Base-by-base conservation (phyloP, 2,797 vertebrate species). In the Ispidina lecontei region DNA sequence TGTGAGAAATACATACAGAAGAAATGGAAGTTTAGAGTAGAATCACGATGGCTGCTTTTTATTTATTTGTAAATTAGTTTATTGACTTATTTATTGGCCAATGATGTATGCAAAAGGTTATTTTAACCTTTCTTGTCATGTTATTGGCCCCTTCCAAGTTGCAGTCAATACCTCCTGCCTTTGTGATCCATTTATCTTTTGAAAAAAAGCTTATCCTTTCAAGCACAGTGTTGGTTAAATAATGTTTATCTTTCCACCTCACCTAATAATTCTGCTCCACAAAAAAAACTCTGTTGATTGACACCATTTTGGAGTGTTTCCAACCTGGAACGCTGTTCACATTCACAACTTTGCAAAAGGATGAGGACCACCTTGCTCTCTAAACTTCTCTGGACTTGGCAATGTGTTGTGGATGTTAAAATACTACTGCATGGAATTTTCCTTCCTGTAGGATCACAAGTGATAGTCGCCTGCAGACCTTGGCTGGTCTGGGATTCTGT, bases 101-200 rank as follows among this genome's bases (percentile, higher is more conserved):
- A 39, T 74, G 59, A 86, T 58, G 68, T 54, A 93, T 49, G 86
- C 70, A 90, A 92, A 97, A 95, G 79, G 72, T 92, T 63, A 28
- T 63, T 78, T 94, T 93, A 91, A 96, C 90, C 89, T 96, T 97
- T 91, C 81, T 60, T 92, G 91, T 90, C 79, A 64, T 54, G 39
- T 44, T 84, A 80, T 37, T 92, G 88, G 79, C 69, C 70, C 79
- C 35, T 84, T 84, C 68, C 77, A 76, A 91, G 68, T 84, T 94
- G 84, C 76, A 91, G 81, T 43, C 77, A 68, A 92, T 88, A 89
- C n/a, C 78, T 86, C 64, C 73, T 84, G 76, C 80, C 89, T 97
- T 84, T 92, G 85, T 60, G 94, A 95, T 92, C 47, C 63, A 96
- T 91, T 96, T 84, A 92, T 96, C 96, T 95, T 96, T 90, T 78